phyloP scores from a whole-genome alignment of 2,113 vertebrate species.

The Trichomycterus rosablanca region DNA sequence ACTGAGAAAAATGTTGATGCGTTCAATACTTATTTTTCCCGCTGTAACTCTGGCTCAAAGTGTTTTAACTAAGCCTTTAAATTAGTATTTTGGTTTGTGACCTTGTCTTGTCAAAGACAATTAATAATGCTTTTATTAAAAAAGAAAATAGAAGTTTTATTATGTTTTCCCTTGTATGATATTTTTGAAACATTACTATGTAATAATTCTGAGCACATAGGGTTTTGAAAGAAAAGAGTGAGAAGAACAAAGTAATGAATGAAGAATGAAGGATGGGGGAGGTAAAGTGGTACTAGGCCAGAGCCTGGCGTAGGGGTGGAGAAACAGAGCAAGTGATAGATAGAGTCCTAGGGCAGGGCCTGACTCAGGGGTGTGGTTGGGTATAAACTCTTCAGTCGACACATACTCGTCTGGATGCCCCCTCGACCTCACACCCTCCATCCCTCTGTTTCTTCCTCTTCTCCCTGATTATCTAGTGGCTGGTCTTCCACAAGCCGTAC shows the following conservation, averaged over 20 bases:
- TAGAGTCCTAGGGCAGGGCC: slow-evolving; percentile 39
- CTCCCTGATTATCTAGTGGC: slow-evolving; percentile 26
- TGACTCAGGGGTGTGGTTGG: slow-evolving; percentile 63
- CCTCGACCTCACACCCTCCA: slow-evolving; percentile 48
- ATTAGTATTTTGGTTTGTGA: slow-evolving; percentile 14
- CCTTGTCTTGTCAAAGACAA: slow-evolving; percentile 17
- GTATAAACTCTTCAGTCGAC: slow-evolving; percentile 64
- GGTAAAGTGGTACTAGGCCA: not conserved
- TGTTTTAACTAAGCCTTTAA: slow-evolving; percentile 15
- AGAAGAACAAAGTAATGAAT: not conserved
- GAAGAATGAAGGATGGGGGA: not conserved
- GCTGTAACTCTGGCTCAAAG: not conserved
- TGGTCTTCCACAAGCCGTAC: slow-evolving; percentile 23
- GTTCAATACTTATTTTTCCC: too few relatives aligned
- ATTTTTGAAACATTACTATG: not conserved
- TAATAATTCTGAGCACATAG: not conserved
- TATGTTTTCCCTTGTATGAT: not conserved
- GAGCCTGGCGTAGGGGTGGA: not conserved
- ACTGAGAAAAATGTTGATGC: too few relatives aligned
- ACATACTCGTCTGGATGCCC: slow-evolving; percentile 55
- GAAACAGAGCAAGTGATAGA: not conserved
- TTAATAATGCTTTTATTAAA: slow-evolving; percentile 25
- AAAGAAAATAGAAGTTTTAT: slow-evolving; percentile 1
- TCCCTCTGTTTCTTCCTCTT: slow-evolving; percentile 37
- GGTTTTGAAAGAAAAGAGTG: not conserved